Evolutionary conservation across 2,888 invertebrate genomes (phyloP).

Genomic region (Drosophila multiciliata): DNA sequence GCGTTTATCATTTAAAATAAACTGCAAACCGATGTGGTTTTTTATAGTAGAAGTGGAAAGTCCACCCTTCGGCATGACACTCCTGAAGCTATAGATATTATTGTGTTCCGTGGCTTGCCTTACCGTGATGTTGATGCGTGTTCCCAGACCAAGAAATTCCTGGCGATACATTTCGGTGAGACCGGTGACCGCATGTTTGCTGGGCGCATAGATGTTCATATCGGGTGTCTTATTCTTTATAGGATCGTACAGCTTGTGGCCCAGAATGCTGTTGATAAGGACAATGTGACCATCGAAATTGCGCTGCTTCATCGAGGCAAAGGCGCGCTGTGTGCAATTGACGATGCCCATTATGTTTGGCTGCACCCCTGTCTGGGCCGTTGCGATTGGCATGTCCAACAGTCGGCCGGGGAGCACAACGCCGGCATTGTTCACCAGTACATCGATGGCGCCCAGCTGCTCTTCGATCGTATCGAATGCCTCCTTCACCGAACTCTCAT

Average conservation of each 20-base stretch:
- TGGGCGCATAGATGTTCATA: conserved; percentile 80
- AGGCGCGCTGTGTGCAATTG: conserved; percentile 85
- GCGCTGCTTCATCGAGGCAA: conserved; percentile 85
- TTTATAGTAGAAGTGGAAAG: not conserved
- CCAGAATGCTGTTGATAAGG: conserved; percentile 84
- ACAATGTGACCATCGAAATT: conserved; percentile 86
- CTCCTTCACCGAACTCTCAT: conserved; percentile 86
- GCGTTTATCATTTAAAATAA: not conserved
- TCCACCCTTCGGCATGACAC: not conserved
- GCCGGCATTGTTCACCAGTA: conserved; percentile 88
- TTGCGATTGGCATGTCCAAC: conserved; percentile 56
- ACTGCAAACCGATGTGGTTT: not conserved
- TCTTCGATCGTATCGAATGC: conserved; percentile 86
- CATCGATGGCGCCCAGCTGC: conserved; percentile 86
- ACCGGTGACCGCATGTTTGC: conserved; percentile 83
- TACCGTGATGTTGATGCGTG: conserved; percentile 84
- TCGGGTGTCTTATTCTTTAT: conserved; percentile 37
- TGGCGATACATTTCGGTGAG: conserved; percentile 82
- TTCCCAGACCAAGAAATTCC: conserved; percentile 79
- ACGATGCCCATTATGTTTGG: conserved; percentile 85
- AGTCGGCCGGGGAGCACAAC: conserved; percentile 72
- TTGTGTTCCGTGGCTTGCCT: conserved; percentile 27
- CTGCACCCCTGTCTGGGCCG: conserved; percentile 82
- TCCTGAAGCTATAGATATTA: not conserved
- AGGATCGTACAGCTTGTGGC: conserved; percentile 71